Conservation (phyloP, 2,888 invertebrate genomes). For the Agrypnus murinus region DNA sequence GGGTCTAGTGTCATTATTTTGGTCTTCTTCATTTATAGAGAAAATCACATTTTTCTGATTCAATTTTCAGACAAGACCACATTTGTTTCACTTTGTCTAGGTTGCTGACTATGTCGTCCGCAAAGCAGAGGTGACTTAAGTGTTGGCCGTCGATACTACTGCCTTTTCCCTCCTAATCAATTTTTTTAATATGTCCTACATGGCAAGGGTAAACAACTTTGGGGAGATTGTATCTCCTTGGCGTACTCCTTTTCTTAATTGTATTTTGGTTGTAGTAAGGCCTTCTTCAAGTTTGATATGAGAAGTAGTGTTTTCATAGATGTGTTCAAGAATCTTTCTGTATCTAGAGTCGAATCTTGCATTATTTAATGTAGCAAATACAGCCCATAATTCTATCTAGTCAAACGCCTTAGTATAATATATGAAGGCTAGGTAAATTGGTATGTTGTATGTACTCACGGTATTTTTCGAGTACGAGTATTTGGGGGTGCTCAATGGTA, state of each 20-base stretch:
- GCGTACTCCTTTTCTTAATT: no score
- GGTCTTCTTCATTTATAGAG: background rate
- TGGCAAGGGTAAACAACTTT: no score
- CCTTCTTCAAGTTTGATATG: background rate
- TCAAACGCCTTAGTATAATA: slow-evolving; percentile 53
- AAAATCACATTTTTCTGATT: background rate
- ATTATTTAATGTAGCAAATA: slow-evolving; percentile 47
- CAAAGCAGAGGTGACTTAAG: slow-evolving; percentile 5
- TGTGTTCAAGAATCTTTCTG: background rate
- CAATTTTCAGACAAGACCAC: background rate
- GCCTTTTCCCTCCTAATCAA: background rate
- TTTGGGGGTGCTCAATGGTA: slow-evolving; percentile 46
- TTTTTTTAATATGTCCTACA: slow-evolving; percentile 3
- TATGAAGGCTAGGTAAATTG: slow-evolving; percentile 50
- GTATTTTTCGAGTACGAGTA: slow-evolving; percentile 44
- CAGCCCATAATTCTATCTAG: slow-evolving; percentile 49
- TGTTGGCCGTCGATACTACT: background rate
- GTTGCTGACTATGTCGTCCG: background rate
- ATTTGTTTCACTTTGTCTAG: background rate
- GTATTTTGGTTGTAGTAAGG: no score
- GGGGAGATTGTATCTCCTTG: no score
- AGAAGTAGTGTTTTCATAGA: background rate
- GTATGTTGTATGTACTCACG: slow-evolving; percentile 47
- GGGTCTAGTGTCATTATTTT: background rate
- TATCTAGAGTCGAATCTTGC: slow-evolving; percentile 18